Evolutionary conservation across 2,797 vertebrate genomes (phyloP).

Genomic region (Cossypha niveicapilla): DNA sequence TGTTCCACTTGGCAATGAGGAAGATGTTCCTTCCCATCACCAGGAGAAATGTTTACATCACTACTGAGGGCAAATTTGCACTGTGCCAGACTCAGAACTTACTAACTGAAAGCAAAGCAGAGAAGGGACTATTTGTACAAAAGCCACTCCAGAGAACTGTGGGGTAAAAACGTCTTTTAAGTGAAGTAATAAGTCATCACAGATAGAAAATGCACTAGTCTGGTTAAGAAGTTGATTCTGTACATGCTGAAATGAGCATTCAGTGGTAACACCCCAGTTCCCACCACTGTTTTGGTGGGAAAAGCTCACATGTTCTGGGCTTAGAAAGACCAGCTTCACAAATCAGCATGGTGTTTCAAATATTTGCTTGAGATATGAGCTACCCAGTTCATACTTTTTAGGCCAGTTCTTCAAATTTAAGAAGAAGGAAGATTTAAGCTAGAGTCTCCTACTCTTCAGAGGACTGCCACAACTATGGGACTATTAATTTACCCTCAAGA

Average conservation of each 20-base stretch:
- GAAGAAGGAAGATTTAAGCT: background rate
- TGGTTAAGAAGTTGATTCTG: background rate
- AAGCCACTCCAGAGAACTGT: background rate
- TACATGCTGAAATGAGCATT: background rate
- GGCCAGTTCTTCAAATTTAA: background rate
- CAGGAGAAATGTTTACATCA: background rate
- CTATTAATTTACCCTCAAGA: background rate
- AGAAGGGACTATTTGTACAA: background rate
- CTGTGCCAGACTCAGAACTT: background rate
- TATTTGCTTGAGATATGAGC: background rate
- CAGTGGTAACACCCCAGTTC: background rate
- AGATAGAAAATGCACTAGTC: background rate
- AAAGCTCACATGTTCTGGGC: background rate
- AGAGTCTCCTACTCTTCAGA: background rate
- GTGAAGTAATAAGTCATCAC: background rate
- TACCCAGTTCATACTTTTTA: background rate
- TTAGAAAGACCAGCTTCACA: background rate
- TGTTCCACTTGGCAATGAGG: background rate
- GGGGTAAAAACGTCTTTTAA: background rate
- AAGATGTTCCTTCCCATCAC: background rate
- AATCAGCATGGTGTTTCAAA: background rate
- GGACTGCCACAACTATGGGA: background rate
- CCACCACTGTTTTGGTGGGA: background rate
- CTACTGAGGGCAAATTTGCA: background rate
- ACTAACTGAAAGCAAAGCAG: background rate